Conservation (phyloP, 2,888 invertebrate species). For the Conomelus anceps region DNA sequence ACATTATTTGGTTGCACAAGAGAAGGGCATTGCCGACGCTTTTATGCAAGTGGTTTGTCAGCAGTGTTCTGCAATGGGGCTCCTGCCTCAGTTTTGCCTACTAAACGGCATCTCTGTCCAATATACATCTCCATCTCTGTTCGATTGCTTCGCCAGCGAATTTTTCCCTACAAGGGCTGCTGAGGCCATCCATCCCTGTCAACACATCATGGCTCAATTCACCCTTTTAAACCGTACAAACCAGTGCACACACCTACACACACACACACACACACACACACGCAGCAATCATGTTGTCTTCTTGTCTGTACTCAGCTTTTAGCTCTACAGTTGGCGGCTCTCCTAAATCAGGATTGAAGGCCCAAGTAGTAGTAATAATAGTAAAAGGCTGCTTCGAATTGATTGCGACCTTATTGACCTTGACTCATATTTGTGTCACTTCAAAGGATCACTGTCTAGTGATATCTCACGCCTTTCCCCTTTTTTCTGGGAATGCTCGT, state of each 20-base stretch:
- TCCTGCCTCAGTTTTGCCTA: too few relatives aligned
- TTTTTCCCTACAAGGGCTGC: not conserved
- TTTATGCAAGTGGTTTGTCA: not conserved
- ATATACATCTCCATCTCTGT: not conserved
- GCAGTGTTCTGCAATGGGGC: not conserved
- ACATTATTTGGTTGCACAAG: not conserved
- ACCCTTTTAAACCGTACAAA: not conserved
- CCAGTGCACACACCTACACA: not conserved
- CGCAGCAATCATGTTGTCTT: not conserved
- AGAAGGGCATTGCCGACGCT: not conserved
- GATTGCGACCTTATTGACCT: not conserved
- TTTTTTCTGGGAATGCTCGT: too few relatives aligned
- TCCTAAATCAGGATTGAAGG: not conserved
- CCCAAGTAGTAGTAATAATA: too few relatives aligned
- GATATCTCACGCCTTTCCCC: too few relatives aligned
- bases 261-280: not conserved
- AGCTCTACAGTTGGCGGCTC: not conserved
- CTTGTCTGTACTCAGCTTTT: not conserved
- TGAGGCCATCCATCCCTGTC: not conserved
- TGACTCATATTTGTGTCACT: not conserved
- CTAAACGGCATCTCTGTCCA: not conserved
- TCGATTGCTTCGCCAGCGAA: not conserved
- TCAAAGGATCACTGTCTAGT: too few relatives aligned
- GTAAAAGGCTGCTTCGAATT: too few relatives aligned
- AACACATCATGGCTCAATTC: not conserved